These are phyloP conservation scores for Eueides isabella DNA, from an alignment of 1,140 invertebrate species.

Conservation along the genomic window DNA sequence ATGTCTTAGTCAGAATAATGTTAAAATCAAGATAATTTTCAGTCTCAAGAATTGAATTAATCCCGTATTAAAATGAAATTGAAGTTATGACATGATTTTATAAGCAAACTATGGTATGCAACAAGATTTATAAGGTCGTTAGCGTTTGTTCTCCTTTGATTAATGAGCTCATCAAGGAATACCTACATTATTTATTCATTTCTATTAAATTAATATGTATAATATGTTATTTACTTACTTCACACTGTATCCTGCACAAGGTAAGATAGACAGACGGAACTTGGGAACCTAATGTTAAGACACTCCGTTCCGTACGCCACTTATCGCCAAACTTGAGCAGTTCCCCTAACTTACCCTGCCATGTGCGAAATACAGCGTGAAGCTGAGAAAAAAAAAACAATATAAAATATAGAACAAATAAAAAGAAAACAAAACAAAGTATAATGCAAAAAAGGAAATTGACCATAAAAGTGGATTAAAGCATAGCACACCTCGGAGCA, in stretches of 20 bases:
- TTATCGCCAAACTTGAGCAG: too few relatives aligned
- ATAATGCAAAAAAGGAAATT: not conserved
- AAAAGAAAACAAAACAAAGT: not conserved
- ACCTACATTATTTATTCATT: not conserved
- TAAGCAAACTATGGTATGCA: not conserved
- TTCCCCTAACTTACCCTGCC: too few relatives aligned
- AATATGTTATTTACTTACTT: not conserved
- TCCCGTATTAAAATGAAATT: too few relatives aligned
- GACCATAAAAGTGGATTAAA: not conserved
- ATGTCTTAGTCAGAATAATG: too few relatives aligned
- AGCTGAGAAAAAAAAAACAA: too few relatives aligned
- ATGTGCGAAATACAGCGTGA: too few relatives aligned
- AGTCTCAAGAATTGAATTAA: too few relatives aligned
- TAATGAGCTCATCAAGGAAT: not conserved
- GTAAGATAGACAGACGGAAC: too few relatives aligned
- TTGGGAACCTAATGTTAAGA: not conserved
- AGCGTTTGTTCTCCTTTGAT: not conserved
- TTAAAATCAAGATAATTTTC: too few relatives aligned
- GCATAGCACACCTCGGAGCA: conserved; percentile 3
- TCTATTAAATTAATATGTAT: not conserved
- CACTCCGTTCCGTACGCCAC: too few relatives aligned
- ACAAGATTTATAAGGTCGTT: not conserved
- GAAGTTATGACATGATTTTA: not conserved
- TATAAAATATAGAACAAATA: not conserved
- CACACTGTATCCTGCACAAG: too few relatives aligned